A percentile compares a stretch with the other conserved stretches of the same genome.
phyloP scores from a whole-genome alignment of 2,113 vertebrate species.

The Vidua chalybeata region DNA sequence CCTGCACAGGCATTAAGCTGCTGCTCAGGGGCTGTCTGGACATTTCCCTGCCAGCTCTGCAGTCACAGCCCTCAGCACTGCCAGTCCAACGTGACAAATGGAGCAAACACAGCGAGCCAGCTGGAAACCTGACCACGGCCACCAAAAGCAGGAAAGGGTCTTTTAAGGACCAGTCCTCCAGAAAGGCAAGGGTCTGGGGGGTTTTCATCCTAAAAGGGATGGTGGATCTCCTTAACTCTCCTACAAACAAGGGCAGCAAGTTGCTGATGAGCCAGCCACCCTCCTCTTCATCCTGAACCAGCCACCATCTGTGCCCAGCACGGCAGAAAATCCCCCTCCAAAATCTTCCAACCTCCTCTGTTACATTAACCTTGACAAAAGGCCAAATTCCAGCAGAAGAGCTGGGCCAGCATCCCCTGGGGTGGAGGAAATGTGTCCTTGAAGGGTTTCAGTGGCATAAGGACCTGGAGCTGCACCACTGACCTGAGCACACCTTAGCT shows the following conservation, averaged over 20 bases:
- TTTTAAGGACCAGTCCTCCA: background rate
- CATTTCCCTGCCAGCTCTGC: slow-evolving; percentile 36
- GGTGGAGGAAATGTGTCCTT: background rate
- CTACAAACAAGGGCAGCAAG: background rate
- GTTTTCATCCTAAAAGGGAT: background rate
- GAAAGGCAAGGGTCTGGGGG: background rate
- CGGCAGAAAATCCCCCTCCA: background rate
- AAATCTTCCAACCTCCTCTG: background rate
- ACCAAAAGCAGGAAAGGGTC: background rate
- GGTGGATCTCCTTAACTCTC: background rate
- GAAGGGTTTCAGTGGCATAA: background rate
- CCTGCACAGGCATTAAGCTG: slow-evolving; percentile 53
- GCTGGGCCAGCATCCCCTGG: background rate
- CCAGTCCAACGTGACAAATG: background rate
- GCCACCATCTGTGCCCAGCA: background rate
- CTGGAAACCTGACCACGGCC: background rate
- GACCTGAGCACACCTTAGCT: background rate
- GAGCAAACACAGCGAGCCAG: background rate
- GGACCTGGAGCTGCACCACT: background rate
- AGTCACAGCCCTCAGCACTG: background rate
- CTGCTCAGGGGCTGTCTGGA: slow-evolving; percentile 48
- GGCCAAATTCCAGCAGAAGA: background rate
- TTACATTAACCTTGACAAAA: background rate
- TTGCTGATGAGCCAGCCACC: background rate
- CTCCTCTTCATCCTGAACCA: background rate